Evolutionary conservation across 2,888 invertebrate species (phyloP), one percentile per base, ranked within the genome.

Genomic region (Ischnus inquisitorius): DNA sequence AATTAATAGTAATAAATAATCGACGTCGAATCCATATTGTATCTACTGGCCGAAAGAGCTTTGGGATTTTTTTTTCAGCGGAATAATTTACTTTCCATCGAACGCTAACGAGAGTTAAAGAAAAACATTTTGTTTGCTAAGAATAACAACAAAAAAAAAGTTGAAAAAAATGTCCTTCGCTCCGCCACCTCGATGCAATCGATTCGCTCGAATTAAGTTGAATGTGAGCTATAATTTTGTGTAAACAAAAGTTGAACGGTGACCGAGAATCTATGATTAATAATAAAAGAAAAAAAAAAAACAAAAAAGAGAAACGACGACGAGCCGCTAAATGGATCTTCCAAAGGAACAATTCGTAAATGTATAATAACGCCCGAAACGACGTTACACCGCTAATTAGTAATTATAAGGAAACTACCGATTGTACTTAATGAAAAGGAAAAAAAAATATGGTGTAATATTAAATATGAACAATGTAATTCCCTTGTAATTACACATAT

Each of bases 401-500:
- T 82, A 77, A 85, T 85, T 85, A 74, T 86, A 87, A 85, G 79
- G 57, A 86, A 84, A 81, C 80, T 79, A 86, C 76, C 84, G 79
- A 84, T 85, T 88, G 85, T 88, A 85, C 82, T 83, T 78, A 87
- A 78, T 68, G 57, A 68, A 83, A 76, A 76, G 48, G 57, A 64
- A 62, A 60, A 46, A 46, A 80, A 74, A 74, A 64, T 39, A 76
- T 83, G 82, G 83, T 83, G 85, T 85, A 79, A 86, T 83, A 86
- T 82, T 84, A 85, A 85, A 86, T 86, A 87, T 86, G 84, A 86
- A 88, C 81, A 88, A 86, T 88, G 89, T 89, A 89, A 90, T 89
- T 89, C 88, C 88, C 88, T 86, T 90, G 89, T 90, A 89, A 90
- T 89, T 89, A 90, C 87, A 87, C 84, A 88, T 90, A 88, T 88